phyloP scores from a whole-genome alignment of 2,888 invertebrate genomes.

The Caprella mutica region DNA sequence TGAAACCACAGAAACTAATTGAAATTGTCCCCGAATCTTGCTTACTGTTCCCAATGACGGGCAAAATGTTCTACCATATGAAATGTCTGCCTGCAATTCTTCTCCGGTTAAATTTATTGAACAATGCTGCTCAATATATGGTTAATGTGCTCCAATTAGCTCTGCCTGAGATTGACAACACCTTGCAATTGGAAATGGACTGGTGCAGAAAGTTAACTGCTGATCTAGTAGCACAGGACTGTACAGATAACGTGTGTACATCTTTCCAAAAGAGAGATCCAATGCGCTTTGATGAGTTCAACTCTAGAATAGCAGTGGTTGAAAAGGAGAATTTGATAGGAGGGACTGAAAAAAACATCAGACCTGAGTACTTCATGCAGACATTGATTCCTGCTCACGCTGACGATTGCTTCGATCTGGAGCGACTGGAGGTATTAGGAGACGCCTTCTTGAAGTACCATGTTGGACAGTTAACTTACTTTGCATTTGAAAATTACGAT shows the following conservation, averaged over 20 bases:
- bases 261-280: neutral
- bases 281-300: conserved; percentile 3
- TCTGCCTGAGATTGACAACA: conserved; percentile 35
- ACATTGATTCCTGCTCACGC: conserved; percentile 62
- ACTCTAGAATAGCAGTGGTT: neutral
- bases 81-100: conserved; percentile 70
- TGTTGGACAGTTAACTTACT: conserved; percentile 58
- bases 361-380: conserved; percentile 37
- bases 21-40: conserved; percentile 87
- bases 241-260: neutral
- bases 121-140: conserved; percentile 63
- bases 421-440: conserved; percentile 74
- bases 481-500: conserved; percentile 53
- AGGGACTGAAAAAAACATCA: conserved; percentile 32
- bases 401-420: conserved; percentile 64
- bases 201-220: neutral
- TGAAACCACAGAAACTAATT: conserved; percentile 39
- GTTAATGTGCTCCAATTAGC: conserved; percentile 44
- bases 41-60: conserved; percentile 49
- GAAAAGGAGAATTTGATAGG: neutral
- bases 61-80: conserved; percentile 68
- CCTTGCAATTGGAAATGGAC: conserved; percentile 11
- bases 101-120: conserved; percentile 58
- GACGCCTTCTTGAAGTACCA: conserved; percentile 78
- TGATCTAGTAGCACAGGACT: neutral